Conservation (phyloP, 2,113 vertebrate genomes). For the Corythornis vintsioides region DNA sequence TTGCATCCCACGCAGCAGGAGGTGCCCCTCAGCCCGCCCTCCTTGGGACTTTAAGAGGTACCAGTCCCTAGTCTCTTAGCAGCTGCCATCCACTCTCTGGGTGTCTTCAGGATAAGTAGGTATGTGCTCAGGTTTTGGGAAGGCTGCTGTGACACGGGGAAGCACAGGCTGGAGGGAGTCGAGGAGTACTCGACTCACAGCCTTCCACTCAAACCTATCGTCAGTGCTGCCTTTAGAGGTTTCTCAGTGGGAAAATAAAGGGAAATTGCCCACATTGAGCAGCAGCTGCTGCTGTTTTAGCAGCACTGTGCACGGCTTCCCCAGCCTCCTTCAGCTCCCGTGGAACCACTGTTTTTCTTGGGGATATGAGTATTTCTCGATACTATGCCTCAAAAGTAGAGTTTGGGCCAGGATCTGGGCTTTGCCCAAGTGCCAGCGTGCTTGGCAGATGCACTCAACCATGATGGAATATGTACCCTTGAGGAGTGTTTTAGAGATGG, state of each 20-base stretch:
- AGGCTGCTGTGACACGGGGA: background rate
- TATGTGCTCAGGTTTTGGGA: fast-evolving
- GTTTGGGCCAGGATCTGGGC: background rate
- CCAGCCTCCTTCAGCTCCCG: fast-evolving
- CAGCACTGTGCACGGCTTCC: background rate
- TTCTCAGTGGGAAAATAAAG: conserved; percentile 29
- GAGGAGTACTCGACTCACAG: background rate
- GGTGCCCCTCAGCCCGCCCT: background rate
- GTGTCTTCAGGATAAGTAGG: background rate
- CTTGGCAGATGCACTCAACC: background rate
- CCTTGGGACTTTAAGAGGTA: background rate
- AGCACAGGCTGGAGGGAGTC: fast-evolving
- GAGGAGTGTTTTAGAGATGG: background rate
- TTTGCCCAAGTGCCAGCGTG: background rate
- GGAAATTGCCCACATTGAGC: background rate
- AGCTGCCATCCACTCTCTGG: fast-evolving
- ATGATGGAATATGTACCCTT: background rate
- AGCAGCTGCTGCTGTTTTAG: conserved; percentile 2
- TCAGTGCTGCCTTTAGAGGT: background rate
- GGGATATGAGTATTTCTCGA: background rate
- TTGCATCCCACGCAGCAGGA: background rate
- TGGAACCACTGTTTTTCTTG: background rate
- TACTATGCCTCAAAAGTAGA: background rate
- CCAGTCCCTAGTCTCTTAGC: fast-evolving
- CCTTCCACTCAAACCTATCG: fast-evolving